Percentiles rank a stretch among this genome's conserved stretches.
Evolutionary conservation across 2,113 vertebrate genomes (phyloP).

Genomic region (Morone saxatilis): DNA sequence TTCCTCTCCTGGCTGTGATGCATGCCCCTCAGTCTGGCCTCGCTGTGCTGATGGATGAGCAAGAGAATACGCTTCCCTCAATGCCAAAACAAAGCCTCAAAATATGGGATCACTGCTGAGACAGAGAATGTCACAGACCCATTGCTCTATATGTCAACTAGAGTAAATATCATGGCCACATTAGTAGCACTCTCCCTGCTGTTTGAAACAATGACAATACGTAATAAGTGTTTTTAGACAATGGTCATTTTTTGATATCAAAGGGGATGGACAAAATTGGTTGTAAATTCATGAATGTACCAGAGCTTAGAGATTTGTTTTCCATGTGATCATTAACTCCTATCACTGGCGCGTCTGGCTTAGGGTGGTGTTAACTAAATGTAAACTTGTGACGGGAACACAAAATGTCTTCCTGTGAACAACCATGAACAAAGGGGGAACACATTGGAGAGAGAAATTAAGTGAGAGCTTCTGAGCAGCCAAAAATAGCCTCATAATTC

Average conservation of each 20-base stretch:
- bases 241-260: conserved; percentile 12
- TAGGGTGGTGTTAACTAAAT: conserved; percentile 14
- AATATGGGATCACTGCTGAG: conserved; percentile 65
- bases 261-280: background rate
- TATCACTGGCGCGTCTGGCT: background rate
- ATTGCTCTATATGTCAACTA: conserved; percentile 57
- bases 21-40: conserved; percentile 60
- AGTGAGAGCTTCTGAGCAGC: conserved; percentile 45
- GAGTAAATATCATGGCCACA: conserved; percentile 64
- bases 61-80: conserved; percentile 43
- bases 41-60: conserved; percentile 62
- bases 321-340: conserved; percentile 3
- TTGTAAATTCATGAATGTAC: background rate
- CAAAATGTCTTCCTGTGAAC: conserved; percentile 79
- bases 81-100: conserved; percentile 62
- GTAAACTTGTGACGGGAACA: conserved; percentile 37
- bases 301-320: background rate
- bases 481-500: conserved; percentile 63
- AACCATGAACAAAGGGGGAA: conserved; percentile 67
- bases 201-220: conserved; percentile 47
- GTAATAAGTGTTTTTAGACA: conserved; percentile 14
- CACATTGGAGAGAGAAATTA: conserved; percentile 74
- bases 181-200: conserved; percentile 50
- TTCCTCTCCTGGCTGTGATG: conserved; percentile 66
- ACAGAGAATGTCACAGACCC: conserved; percentile 63